Base-by-base conservation (phyloP, 2,113 vertebrate genomes). In the Lepus americanus region DNA sequence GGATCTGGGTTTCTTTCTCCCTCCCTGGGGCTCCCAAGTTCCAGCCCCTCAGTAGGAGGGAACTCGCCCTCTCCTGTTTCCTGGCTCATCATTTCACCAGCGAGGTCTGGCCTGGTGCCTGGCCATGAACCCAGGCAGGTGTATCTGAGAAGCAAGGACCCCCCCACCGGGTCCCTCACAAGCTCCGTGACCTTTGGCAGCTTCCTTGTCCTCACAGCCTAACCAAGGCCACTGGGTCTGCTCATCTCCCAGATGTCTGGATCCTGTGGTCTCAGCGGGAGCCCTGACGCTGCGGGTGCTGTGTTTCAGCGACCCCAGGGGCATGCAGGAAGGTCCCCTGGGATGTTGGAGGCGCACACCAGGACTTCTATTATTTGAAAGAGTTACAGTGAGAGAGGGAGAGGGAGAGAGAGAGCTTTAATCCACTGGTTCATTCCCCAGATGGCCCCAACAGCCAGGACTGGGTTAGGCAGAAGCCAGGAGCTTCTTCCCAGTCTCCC, bases 51-150 rank as follows among this genome's bases (percentile, higher is more conserved):
- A 16, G 11, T 49, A 44, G 36, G 31, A 67, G 22, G 74, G 3
- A 25, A 12, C 2, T 11, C 39, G 39, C 20, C 87, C 9, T 22
- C 39, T 2, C 9, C 53, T 8, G 19, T 44, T 53, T 16, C n/a
- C 70, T 1, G 1, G 9, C 55, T 23, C 31, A 0, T 23, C 31
- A 0, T 20, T 12, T 63, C 36, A 17, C 9, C 31, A 44, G 44
- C 44, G 7, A 44, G 44, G 6, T 44, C 44, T 44, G 44, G 44
- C 69, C 7, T 33, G 23, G 33, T 5, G 14, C 67, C 36, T 66
- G 80, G 39, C 36, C 1, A 13, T 19, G 66, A 76, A 19, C 51
- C n/a, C 9, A 8, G 9, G 2, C 25, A 33, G 4, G 3, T 59
- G 66, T n/a, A 51, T 14, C 39, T 20, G 61, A 19, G 12, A 53